A percentile compares a stretch with the other conserved stretches of the same genome.
Evolutionary conservation across 2,797 vertebrate genomes (phyloP).

Genomic region (Ceryle rudis): DNA sequence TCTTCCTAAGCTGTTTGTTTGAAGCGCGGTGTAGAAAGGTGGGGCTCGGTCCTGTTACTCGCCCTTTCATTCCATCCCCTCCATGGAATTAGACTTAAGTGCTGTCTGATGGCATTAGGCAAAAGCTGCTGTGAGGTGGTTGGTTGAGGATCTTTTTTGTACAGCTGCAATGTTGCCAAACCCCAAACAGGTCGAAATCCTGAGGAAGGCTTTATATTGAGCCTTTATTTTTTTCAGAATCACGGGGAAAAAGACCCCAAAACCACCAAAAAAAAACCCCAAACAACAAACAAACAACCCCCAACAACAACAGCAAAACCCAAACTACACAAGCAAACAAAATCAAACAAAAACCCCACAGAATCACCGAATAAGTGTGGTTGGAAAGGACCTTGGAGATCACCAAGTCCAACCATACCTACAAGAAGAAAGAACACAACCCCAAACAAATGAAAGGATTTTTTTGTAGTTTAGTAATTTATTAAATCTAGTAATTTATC

Average conservation of each 20-base stretch:
- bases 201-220: neutral
- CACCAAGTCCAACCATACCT: too few relatives aligned
- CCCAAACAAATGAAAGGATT: too few relatives aligned
- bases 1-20: neutral
- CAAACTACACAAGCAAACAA: too few relatives aligned
- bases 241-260: too few relatives aligned
- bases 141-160: neutral
- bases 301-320: too few relatives aligned
- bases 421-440: too few relatives aligned
- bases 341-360: too few relatives aligned
- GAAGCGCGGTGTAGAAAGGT: neutral
- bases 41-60: neutral
- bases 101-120: neutral
- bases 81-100: neutral
- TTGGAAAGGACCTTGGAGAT: too few relatives aligned
- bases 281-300: neutral
- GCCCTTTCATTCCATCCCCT: neutral
- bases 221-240: neutral
- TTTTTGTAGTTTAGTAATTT: neutral
- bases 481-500: too few relatives aligned
- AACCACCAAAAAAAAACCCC: too few relatives aligned
- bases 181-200: neutral
- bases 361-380: too few relatives aligned
- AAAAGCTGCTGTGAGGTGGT: neutral
- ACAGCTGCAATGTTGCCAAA: neutral